Evolutionary conservation across 2,888 invertebrate species (phyloP), one percentile per base, ranked within the genome.

Genomic region (Hartigia nigra): DNA sequence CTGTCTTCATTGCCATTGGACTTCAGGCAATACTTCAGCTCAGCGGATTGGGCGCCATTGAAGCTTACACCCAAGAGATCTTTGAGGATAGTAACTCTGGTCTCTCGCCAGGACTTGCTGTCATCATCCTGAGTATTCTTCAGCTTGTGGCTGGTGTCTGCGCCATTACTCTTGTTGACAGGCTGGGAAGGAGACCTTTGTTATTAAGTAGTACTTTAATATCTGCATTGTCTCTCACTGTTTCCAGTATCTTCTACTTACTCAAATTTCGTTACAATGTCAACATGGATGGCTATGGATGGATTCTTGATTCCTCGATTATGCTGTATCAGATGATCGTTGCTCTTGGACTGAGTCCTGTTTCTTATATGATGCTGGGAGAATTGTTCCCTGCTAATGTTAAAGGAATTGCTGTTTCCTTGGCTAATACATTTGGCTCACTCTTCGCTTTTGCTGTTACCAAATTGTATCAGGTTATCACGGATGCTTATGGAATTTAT

Each of bases 371-470:
- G 82, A 92, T 95, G 91, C 93, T 95, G 84, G 94, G 94, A 0
- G 95, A 95, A 87, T 84, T 95, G 9, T 95, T 95, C 84, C 94
- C 95, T 0, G 93, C 94, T 0, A 94, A 94, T 81, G 93, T 95
- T 0, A 95, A 95, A 86, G 93, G 94, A 0, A 91, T 92, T 0
- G 95, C 95, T 0, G 94, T 94, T 0, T 94, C 94, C 4, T 82
- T 93, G 4, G 93, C 93, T 0, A 94, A 94, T 0, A 92, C 94
- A 85, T 89, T 93, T 82, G 93, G 93, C 0, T 94, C 94, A 35
- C 83, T 93, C 0, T 88, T 94, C 74, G 93, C 94, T 55, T 94
- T 95, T 83, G 81, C 92, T 9, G 94, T 94, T 0, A 93, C 94
- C 0, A 94, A 95, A 87, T 92, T 93, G 79, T 94, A 94, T 82